Conservation (phyloP, 2,797 vertebrate genomes). For the Chlorospingus flavigularis region DNA sequence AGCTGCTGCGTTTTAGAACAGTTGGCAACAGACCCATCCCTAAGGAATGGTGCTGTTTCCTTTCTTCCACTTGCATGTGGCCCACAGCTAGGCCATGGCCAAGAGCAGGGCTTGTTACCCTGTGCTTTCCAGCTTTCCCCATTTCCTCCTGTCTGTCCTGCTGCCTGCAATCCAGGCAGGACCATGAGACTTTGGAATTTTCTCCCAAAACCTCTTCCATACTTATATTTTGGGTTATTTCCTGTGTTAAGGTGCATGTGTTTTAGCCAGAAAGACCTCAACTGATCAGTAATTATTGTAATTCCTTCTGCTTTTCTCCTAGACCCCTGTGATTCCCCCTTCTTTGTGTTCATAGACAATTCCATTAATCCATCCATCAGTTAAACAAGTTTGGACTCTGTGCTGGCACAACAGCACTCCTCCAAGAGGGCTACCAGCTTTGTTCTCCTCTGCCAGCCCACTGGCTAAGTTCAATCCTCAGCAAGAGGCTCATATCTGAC, state of each 20-base stretch:
- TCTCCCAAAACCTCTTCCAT: neutral
- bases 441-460: neutral
- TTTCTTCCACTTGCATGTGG: neutral
- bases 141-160: neutral
- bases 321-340: neutral
- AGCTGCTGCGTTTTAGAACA: neutral
- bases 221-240: neutral
- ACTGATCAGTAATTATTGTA: neutral
- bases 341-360: neutral
- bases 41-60: neutral
- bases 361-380: neutral
- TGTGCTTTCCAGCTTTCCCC: neutral
- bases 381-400: neutral
- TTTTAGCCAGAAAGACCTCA: neutral
- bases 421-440: neutral
- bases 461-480: neutral
- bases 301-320: neutral
- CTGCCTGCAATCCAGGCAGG: neutral
- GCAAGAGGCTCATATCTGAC: neutral
- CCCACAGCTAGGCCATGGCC: no score
- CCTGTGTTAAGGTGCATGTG: neutral
- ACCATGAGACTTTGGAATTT: fast-evolving
- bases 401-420: fast-evolving
- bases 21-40: neutral
- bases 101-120: fast-evolving